phyloP scores from a whole-genome alignment of 2,797 vertebrate species.

The Buceros bicornis region DNA sequence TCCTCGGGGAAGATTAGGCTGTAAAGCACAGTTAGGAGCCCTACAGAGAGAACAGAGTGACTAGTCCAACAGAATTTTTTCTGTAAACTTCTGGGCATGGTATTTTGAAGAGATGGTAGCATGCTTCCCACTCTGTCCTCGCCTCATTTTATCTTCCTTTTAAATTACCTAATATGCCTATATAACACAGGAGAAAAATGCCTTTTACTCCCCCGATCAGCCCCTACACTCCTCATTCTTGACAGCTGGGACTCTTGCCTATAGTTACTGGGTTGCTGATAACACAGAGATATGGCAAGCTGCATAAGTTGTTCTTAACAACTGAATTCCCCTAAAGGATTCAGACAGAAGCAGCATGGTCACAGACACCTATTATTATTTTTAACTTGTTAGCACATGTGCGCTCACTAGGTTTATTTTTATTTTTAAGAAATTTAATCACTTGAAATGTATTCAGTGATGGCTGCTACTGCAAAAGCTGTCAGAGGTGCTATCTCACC shows the following conservation, averaged over 20 bases:
- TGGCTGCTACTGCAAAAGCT: background rate
- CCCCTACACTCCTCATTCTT: background rate
- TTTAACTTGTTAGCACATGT: conserved; percentile 60
- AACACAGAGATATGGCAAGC: conserved; percentile 10
- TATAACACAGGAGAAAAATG: background rate
- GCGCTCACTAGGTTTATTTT: conserved; percentile 15
- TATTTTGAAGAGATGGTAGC: background rate
- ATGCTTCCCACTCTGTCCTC: conserved; percentile 33
- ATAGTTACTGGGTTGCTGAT: conserved; percentile 10
- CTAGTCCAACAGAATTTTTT: background rate
- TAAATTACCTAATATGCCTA: background rate
- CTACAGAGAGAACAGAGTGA: background rate
- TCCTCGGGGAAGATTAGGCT: background rate
- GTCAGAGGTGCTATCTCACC: background rate
- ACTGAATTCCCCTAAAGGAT: background rate
- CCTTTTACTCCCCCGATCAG: background rate
- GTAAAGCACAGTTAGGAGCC: background rate
- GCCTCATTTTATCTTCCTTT: conserved; percentile 23
- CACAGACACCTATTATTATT: conserved; percentile 57
- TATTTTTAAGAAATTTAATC: conserved; percentile 20
- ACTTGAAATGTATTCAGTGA: conserved; percentile 5
- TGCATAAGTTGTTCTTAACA: background rate
- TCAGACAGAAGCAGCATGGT: conserved; percentile 41
- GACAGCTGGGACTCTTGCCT: conserved; percentile 39
- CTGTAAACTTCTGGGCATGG: background rate